These are phyloP conservation scores for Pogonognathellus flavescens DNA, from an alignment of 1,140 invertebrate species.

Conservation along the genomic window DNA sequence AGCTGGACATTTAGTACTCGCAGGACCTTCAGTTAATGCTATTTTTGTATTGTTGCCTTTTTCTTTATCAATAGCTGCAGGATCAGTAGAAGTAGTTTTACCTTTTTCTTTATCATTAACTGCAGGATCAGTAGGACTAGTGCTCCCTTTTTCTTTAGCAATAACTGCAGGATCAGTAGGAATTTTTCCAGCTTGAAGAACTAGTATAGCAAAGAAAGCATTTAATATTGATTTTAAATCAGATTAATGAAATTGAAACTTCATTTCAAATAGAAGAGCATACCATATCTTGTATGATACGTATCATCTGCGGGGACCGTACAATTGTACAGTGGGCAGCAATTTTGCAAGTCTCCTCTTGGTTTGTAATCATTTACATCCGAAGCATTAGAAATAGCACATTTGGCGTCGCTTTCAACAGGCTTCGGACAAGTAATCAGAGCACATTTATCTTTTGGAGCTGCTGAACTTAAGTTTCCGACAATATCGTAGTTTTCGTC, in stretches of 20 bases:
- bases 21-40: too few species aligned
- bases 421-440: neutral
- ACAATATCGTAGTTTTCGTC: neutral
- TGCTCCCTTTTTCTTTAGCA: neutral
- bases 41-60: neutral
- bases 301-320: neutral
- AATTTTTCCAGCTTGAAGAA: neutral
- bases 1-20: neutral
- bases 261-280: too few species aligned
- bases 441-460: neutral
- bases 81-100: neutral
- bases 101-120: neutral
- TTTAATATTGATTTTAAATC: too few species aligned
- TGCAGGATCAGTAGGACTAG: too few species aligned
- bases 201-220: too few species aligned
- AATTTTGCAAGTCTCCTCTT: neutral
- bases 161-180: neutral
- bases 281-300: conserved; percentile 2
- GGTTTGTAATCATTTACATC: conserved; percentile 1
- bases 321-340: conserved; percentile 29
- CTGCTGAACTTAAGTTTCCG: neutral
- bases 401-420: neutral
- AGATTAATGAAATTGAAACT: too few species aligned
- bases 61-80: neutral
- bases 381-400: neutral